A percentile compares a stretch with the other conserved stretches of the same genome.
These are phyloP conservation scores for Drosophila incognita DNA, from an alignment of 2,888 invertebrate genomes.

Conservation along the genomic window DNA sequence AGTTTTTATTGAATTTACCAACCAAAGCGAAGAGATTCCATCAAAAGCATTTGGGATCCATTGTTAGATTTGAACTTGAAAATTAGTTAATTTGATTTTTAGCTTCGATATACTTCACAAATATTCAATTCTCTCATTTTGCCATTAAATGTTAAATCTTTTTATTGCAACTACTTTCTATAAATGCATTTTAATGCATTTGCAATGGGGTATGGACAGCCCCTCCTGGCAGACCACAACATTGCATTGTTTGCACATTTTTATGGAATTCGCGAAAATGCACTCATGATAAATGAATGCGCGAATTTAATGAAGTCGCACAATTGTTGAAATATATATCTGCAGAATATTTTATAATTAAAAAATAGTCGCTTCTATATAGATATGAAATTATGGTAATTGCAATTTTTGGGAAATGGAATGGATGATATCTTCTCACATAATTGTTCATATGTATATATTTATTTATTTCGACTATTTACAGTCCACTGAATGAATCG, in stretches of 20 bases:
- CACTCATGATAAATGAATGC: slow-evolving; percentile 64
- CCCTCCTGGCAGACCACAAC: slow-evolving; percentile 21
- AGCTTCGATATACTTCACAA: not conserved
- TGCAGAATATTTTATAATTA: slow-evolving; percentile 40
- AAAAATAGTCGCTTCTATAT: not conserved
- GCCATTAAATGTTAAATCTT: not conserved
- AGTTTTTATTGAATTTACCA: slow-evolving; percentile 48
- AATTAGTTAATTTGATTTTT: not conserved
- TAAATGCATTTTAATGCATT: slow-evolving; percentile 6
- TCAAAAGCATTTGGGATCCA: not conserved
- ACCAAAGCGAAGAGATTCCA: not conserved
- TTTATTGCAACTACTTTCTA: slow-evolving; percentile 4
- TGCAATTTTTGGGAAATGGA: not conserved
- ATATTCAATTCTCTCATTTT: not conserved
- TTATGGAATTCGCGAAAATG: slow-evolving; percentile 58
- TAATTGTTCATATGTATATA: not conserved
- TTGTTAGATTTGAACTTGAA: not conserved
- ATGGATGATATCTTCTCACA: not conserved
- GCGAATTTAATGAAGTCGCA: slow-evolving; percentile 75
- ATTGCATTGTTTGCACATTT: slow-evolving; percentile 56
- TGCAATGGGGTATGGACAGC: not conserved
- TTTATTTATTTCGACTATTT: not conserved
- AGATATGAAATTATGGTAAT: not conserved
- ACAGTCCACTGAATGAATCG: not conserved
- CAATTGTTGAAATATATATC: slow-evolving; percentile 66